phyloP scores from a whole-genome alignment of 2,113 vertebrate genomes.

The Gadus chalcogrammus region DNA sequence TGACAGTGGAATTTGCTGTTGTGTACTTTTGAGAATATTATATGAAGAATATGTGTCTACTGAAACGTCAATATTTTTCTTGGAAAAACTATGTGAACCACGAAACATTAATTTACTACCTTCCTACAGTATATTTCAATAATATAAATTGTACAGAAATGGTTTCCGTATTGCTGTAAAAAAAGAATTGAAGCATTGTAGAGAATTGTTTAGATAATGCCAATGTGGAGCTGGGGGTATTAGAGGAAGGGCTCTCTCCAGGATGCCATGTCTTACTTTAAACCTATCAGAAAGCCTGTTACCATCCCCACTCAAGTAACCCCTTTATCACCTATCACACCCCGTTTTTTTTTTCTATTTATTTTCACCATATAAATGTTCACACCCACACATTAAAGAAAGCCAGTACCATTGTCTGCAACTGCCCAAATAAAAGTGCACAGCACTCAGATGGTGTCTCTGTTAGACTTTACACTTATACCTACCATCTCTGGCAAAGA shows the following conservation, averaged over 20 bases:
- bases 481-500: constrained; percentile 12
- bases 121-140: constrained; percentile 66
- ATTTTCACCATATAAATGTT: background rate
- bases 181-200: constrained; percentile 67
- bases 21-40: constrained; percentile 80
- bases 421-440: constrained; percentile 26
- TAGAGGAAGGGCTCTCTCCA: constrained; percentile 54
- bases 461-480: constrained; percentile 26
- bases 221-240: constrained; percentile 68
- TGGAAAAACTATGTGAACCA: constrained; percentile 55
- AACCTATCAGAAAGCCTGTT: constrained; percentile 57
- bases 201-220: constrained; percentile 82
- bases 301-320: constrained; percentile 42
- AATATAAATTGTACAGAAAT: constrained; percentile 87
- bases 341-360: constrained; percentile 21
- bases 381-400: background rate
- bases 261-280: constrained; percentile 62
- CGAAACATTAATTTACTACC: constrained; percentile 52
- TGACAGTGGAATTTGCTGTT: constrained; percentile 87
- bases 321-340: too few species aligned
- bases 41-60: constrained; percentile 65
- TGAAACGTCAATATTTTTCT: constrained; percentile 69
- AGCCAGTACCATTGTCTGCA: background rate
- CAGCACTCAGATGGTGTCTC: constrained; percentile 46
- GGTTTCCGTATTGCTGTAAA: constrained; percentile 93